Base-by-base conservation (phyloP, 2,888 invertebrate genomes). In the Dyspetes luteomarginatus region DNA sequence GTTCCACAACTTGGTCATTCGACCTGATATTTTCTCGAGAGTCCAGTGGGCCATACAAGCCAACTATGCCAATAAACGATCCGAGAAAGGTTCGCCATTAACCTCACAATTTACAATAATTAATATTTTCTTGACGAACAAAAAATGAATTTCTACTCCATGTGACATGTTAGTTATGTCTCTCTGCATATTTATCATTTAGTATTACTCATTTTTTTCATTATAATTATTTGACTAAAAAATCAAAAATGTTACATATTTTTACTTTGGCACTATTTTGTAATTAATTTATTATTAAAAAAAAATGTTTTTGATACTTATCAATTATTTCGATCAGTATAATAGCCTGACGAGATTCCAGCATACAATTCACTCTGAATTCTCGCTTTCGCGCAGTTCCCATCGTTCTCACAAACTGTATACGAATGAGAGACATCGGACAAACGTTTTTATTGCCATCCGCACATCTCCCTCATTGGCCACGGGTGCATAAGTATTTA, bases 301-400 rank as follows among this genome's bases (percentile, higher is more conserved):
- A 36, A 36, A 36, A 4, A 36, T 36, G 36, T 36, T 36, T 12
- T 1, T 12, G 36, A 36, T 36, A 28, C 17, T 17, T 15, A 30
- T 30, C 3, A 9, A 15, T 1, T 26, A 58, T 3, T 7, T 19
- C 4, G 36, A 7, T 58, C 36, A 12, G 17, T 19, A 30, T 30
- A 17, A 58, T 17, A 15, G 4, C 60, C 36, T 15, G 55, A 41
- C 9, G 56, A 60, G 68, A 75, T 65, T 55, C 71, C 30, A 48
- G 43, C 41, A 48, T 64, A 75, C 48, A 69, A 58, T 64, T 79
- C 28, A 58, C 48, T 71, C 45, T 17, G 58, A 15, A 55, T 30
- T 67, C 28, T 45, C 50, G 22, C 19, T 60, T 50, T 60, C 64
- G 72, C 41, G 3, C 55, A 52, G 79, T 80, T 80, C 79, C 75